Evolutionary conservation across 2,888 invertebrate genomes (phyloP).

Genomic region (Phalangium opilio): DNA sequence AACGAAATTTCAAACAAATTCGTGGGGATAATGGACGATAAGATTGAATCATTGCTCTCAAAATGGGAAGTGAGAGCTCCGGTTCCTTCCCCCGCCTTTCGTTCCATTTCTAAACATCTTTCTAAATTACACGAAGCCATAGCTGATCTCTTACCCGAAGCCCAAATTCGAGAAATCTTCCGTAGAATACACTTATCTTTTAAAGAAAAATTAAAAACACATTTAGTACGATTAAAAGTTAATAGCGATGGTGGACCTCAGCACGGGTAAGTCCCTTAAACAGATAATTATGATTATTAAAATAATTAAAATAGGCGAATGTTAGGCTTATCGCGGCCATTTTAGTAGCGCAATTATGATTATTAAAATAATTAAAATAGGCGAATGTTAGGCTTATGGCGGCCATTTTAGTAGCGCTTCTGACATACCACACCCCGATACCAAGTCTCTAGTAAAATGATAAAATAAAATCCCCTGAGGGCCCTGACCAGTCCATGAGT

Average conservation of each 20-base stretch:
- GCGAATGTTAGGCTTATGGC: no score
- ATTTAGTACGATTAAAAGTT: constrained; percentile 69
- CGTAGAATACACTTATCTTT: constrained; percentile 66
- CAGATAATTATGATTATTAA: no score
- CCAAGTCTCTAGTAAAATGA: no score
- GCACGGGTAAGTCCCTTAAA: constrained; percentile 60
- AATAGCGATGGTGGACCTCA: constrained; percentile 92
- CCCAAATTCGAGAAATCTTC: constrained; percentile 53
- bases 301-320: no score
- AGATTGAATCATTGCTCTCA: constrained; percentile 59
- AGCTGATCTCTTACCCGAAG: constrained; percentile 56
- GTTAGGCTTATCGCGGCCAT: no score
- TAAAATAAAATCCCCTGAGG: no score
- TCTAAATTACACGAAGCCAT: constrained; percentile 82
- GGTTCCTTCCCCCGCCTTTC: constrained; percentile 61
- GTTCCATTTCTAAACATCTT: constrained; percentile 48
- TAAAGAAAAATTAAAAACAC: constrained; percentile 68
- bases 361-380: no score
- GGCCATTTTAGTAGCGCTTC: no score
- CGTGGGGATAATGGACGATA: constrained; percentile 69
- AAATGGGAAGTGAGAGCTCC: constrained; percentile 90
- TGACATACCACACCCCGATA: no score
- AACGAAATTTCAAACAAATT: constrained; percentile 84
- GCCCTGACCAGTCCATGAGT: no score
- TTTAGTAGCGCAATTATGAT: no score